Base-by-base conservation (phyloP, 2,888 invertebrate genomes). In the Pristionchus fissidentatus region DNA sequence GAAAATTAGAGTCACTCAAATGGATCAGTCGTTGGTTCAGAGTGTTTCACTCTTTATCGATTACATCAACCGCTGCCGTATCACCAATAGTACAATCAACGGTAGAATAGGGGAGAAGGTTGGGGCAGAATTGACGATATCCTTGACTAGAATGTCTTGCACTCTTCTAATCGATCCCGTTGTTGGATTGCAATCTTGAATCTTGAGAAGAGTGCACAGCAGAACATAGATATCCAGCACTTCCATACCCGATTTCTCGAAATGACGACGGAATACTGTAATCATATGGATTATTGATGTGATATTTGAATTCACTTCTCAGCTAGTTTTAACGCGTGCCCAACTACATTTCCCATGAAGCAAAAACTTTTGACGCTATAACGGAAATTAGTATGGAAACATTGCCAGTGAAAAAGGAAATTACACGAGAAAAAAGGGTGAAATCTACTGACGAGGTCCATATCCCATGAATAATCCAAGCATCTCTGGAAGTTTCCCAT, bases 161-260 rank as follows among this genome's bases (percentile, higher is more conserved):
- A 82, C 35, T 52, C 82, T 46, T 41, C 70, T 19, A n/a, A 82
- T 66, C 60, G 84, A 43, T 82, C 86, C 87, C 29, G 87, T 87
- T 8, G 87, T 87, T 1, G 80, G 84, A 85, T 87, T 86, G 77
- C 89, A 89, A 8, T 83, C 55, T 35, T 86, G 82, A 19, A 89
- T 84, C 38, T 85, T 85, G 13, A 90, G 73, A 0, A 90, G 46
- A 10, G 86, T 85, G 78, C 90, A 90, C 83, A 89, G 87, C 22
- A 90, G 84, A 13, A 87, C 84, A 82, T 88, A 88, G 13, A 90
- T 43, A 78, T 90, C 90, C 57, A 86, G 85, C 46, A 90, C 80
- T 82, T 88, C 87, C 29, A 87, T 57, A 35, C 85, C 84, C 7
- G 86, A 87, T 83, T 87, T 88, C 13, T 86, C 84, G 60, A 84